Percentiles rank a stretch among this genome's conserved stretches.
Evolutionary conservation across 2,797 vertebrate genomes (phyloP).

Genomic region (Hozukius guyotensis): DNA sequence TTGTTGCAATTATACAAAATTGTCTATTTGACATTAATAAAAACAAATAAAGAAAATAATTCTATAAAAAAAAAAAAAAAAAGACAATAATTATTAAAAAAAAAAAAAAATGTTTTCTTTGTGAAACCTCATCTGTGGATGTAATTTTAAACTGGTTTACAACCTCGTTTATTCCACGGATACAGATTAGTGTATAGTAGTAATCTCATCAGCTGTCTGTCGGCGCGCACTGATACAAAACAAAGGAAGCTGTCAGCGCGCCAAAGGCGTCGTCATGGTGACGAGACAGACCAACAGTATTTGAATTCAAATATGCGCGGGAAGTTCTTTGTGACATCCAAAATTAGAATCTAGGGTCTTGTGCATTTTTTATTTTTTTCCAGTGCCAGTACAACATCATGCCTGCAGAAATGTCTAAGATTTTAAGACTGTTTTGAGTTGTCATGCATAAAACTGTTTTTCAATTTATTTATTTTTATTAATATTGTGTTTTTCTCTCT

Average conservation of each 20-base stretch:
- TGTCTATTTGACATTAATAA: neutral
- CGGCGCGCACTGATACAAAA: constrained; percentile 77
- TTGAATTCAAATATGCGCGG: constrained; percentile 89
- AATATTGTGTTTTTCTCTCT: neutral
- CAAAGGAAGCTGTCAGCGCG: constrained; percentile 84
- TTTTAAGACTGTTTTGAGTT: neutral
- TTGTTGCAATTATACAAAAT: neutral
- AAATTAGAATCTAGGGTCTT: neutral
- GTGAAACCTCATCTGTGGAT: rapidly evolving
- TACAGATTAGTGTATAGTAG: constrained; percentile 47
- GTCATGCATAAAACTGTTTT: neutral
- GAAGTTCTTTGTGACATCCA: constrained; percentile 56
- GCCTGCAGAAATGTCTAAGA: rapidly evolving
- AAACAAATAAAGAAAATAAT: neutral
- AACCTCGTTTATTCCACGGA: neutral
- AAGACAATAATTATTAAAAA: neutral
- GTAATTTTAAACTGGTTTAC: neutral
- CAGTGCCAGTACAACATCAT: too few species aligned
- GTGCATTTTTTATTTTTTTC: neutral
- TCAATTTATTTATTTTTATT: neutral
- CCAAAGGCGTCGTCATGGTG: constrained; percentile 75
- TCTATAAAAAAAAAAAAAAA: neutral
- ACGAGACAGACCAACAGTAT: constrained; percentile 55
- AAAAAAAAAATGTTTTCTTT: too few species aligned
- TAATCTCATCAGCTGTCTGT: constrained; percentile 72